Evolutionary conservation across 2,888 invertebrate species (phyloP), one percentile per base, ranked within the genome.

Genomic region (Phrixothrix hirtus): DNA sequence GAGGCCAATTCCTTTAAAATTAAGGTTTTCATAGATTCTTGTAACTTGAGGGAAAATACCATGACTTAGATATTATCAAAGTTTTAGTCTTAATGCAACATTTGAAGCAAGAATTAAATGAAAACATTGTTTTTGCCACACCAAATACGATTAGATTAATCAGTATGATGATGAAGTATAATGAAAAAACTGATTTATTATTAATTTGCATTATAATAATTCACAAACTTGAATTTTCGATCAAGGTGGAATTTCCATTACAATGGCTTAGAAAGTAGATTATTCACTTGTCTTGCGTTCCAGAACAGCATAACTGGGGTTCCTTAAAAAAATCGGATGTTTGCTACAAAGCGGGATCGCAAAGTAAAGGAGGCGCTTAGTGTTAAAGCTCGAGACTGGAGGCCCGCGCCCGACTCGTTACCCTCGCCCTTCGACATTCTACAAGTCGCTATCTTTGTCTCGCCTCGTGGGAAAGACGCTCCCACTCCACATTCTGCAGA

Each of bases 251-350:
- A n/a, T n/a, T n/a, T n/a, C n/a, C n/a, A n/a, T n/a, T n/a, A n/a
- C n/a, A n/a, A n/a, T n/a, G n/a, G n/a, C n/a, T n/a, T 42, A 35
- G 34, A 35, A 26, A 48, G 39, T 42, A 51, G 70, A 74, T 63
- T 78, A 78, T 16, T 76, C 71, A 10, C 77, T 61, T 46, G 79
- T 74, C 0, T 77, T 75, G 32, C 75, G 73, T 65, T 79, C 78
- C 37, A 79, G n/a, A n/a, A 66, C 2, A 71, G 69, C 2, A 77
- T 65, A 17, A 78, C 77, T 1, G 77, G 76, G 26, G 75, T 72
- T 1, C 79, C 66, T 25, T 26, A 39, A 46, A 47, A 48, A 48
- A 48, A 48, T 41, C 35, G 41, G 51, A 51, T 51, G 51, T 39
- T 42, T 45, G 45, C 51, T 39, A 31, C 43, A 31, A 39, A 36